Percentiles rank a stretch among this genome's conserved stretches.
Evolutionary conservation across 2,888 invertebrate genomes (phyloP).

Genomic region (Agriopis aurantiaria): DNA sequence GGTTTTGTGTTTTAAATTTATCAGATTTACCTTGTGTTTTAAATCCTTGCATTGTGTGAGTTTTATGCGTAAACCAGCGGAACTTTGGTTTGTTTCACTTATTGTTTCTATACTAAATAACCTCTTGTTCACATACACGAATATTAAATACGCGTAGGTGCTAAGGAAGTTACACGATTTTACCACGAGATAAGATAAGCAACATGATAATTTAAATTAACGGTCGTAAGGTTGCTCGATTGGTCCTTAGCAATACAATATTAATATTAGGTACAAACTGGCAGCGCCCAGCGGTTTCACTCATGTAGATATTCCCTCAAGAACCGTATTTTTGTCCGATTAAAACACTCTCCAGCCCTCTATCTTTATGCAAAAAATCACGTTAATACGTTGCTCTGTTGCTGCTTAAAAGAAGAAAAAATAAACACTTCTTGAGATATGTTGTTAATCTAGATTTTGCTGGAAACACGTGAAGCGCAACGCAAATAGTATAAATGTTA

Average conservation of each 20-base stretch:
- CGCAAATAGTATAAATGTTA: too few species aligned
- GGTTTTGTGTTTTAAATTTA: not conserved
- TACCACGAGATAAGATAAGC: constrained; percentile 18
- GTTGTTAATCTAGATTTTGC: too few species aligned
- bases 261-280: too few species aligned
- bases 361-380: too few species aligned
- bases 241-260: not conserved
- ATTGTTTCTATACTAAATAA: constrained; percentile 32
- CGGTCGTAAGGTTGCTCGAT: not conserved
- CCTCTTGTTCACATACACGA: constrained; percentile 21
- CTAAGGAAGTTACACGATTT: constrained; percentile 9
- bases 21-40: constrained; percentile 32
- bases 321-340: too few species aligned
- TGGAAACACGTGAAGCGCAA: too few species aligned
- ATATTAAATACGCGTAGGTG: constrained; percentile 4
- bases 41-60: constrained; percentile 43
- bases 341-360: too few species aligned
- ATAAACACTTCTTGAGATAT: too few species aligned
- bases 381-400: too few species aligned
- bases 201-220: constrained; percentile 2
- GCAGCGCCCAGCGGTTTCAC: too few species aligned
- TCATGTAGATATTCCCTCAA: too few species aligned
- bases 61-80: constrained; percentile 16
- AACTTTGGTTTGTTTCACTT: constrained; percentile 22
- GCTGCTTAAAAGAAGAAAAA: too few species aligned